Evolutionary conservation across 2,888 invertebrate genomes (phyloP).

Genomic region (Hoplodrina blanda): DNA sequence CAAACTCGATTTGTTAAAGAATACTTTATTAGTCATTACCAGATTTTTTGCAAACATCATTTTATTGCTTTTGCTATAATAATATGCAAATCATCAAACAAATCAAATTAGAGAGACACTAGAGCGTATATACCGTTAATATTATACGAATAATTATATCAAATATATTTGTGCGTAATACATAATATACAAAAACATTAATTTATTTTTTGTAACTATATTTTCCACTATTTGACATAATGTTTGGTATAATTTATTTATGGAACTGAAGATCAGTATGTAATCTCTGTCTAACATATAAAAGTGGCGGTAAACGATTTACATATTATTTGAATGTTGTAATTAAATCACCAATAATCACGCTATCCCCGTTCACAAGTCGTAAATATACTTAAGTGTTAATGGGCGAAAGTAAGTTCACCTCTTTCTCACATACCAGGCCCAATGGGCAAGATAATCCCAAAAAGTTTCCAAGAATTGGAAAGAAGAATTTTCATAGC

Average conservation of each 20-base stretch:
- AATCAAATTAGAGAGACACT: conserved; percentile 58
- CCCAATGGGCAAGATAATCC: conserved; percentile 10
- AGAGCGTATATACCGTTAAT: conserved; percentile 44
- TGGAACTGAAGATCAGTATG: conserved; percentile 38
- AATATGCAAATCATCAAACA: conserved; percentile 62
- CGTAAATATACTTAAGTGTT: conserved; percentile 45
- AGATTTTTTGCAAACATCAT: conserved; percentile 54
- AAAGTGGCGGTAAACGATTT: conserved; percentile 38
- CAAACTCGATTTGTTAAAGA: conserved; percentile 58
- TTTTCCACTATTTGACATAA: conserved; percentile 26
- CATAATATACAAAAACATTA: conserved; percentile 15
- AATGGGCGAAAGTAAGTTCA: conserved; percentile 34
- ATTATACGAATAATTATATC: conserved; percentile 16
- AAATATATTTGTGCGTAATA: conserved; percentile 16
- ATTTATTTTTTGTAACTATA: conserved; percentile 29
- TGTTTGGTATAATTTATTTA: conserved; percentile 50
- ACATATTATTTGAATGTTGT: conserved; percentile 52
- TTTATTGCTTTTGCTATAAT: conserved; percentile 64
- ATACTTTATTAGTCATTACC: conserved; percentile 63
- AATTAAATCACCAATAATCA: conserved; percentile 53
- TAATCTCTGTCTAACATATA: conserved; percentile 50
- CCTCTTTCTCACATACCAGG: conserved; percentile 10
- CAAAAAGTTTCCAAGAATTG: background rate
- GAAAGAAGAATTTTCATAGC: background rate
- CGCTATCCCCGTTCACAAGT: conserved; percentile 43